Percentiles rank a stretch among this genome's conserved stretches.
Conservation (phyloP, 2,888 invertebrate genomes). For the Isoperla grammatica region DNA sequence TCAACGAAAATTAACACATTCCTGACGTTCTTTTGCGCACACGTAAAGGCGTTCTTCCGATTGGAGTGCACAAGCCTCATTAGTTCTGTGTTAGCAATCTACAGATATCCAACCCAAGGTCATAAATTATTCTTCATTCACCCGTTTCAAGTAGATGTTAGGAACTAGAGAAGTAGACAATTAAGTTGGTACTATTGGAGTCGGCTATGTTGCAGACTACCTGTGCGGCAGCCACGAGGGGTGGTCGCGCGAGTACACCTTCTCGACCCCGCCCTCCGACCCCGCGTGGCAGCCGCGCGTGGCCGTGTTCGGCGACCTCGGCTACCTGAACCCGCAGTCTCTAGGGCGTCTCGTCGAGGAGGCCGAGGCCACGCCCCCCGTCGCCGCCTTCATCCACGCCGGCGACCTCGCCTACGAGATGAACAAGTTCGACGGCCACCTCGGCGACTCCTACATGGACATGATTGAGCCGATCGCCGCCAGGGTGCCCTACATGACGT, state of each 20-base stretch:
- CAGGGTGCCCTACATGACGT: slow-evolving; percentile 48
- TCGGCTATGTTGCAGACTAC: slow-evolving; percentile 57
- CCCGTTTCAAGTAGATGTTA: too few species aligned
- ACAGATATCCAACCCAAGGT: too few species aligned
- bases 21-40: too few species aligned
- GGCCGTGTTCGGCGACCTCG: slow-evolving; percentile 92
- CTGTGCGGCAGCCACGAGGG: slow-evolving; percentile 73
- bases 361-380: slow-evolving; percentile 66
- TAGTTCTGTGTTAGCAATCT: too few species aligned
- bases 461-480: slow-evolving; percentile 51
- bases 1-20: too few species aligned
- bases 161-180: too few species aligned
- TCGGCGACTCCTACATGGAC: slow-evolving; percentile 51
- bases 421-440: slow-evolving; percentile 53
- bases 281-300: slow-evolving; percentile 71
- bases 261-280: slow-evolving; percentile 63
- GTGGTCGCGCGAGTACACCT: slow-evolving; percentile 76
- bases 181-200: too few species aligned
- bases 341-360: slow-evolving; percentile 79
- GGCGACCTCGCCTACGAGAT: slow-evolving; percentile 96
- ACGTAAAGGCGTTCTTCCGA: too few species aligned
- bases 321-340: slow-evolving; percentile 85
- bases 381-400: slow-evolving; percentile 85
- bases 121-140: too few species aligned
- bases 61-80: too few species aligned